These are phyloP conservation scores for Montipora sp. DNA, from an alignment of 64 coral and sea anemone species.

Conservation along the genomic window DNA sequence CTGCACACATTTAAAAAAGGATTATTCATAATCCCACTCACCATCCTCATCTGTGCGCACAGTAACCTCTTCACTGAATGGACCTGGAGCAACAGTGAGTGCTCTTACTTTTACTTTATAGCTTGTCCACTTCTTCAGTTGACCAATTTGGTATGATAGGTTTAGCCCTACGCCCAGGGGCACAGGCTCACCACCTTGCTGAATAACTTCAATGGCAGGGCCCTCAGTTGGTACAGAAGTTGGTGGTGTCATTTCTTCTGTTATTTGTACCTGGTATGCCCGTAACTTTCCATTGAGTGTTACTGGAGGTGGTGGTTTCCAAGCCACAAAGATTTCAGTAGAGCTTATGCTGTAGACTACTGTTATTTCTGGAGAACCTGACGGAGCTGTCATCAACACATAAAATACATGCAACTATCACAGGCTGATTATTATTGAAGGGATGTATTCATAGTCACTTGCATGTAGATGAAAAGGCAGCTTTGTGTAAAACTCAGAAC, in stretches of 20 bases:
- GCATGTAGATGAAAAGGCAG: no score
- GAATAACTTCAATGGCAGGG: not conserved
- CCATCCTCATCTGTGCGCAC: conserved; percentile 54
- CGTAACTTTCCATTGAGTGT: conserved; percentile 49
- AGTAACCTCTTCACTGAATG: conserved; percentile 18
- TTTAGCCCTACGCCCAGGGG: not conserved
- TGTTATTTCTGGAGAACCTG: conserved; percentile 36
- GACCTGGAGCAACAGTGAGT: conserved; percentile 30
- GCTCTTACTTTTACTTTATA: conserved; percentile 54
- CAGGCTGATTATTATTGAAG: no score
- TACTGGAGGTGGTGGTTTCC: conserved; percentile 42
- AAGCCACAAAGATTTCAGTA: conserved; percentile 30
- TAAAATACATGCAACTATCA: not conserved
- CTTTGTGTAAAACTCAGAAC: no score
- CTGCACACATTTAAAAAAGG: no score
- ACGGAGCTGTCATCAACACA: conserved; percentile 33
- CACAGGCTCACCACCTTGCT: not conserved
- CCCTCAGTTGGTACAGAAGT: not conserved
- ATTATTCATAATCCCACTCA: not conserved
- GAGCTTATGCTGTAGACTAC: conserved; percentile 13
- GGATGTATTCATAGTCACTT: no score
- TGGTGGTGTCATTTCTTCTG: not conserved
- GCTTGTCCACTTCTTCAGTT: conserved; percentile 39
- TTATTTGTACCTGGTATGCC: conserved; percentile 18
- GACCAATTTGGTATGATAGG: not conserved